Evolutionary conservation across 2,113 vertebrate species (phyloP), one percentile per base, ranked within the genome.

Genomic region (Amphiprion percula): DNA sequence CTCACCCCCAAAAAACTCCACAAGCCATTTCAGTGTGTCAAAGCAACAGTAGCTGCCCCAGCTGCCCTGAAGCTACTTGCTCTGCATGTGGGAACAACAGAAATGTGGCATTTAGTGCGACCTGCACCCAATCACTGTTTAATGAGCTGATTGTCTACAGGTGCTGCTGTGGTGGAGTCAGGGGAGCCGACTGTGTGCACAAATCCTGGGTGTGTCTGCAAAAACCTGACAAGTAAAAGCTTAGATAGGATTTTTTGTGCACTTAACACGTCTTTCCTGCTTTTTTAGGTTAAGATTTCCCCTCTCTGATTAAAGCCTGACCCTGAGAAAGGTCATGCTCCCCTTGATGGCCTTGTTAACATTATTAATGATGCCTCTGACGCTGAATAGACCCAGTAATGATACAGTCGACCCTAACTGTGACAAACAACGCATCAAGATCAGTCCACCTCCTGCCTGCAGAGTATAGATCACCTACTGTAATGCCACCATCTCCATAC

Each of bases 1-100:
- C 83, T 54, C 30, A 92, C 92, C 82, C 84, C 90, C 88, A 80
- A 92, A 81, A 7, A 91, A 86, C 73, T 76, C 90, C 90, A 87
- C 74, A 68, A 88, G 59, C 72, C 90, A 91, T 90, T 17, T 69
- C 74, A 60, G 14, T 66, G 21, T 39, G 44, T 76, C 62, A 58
- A 50, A 24, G 24, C n/a, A 49, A 11, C 67, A 79, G 61, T 2
- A 21, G 30, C 78, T 21, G 21, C 21, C 21, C 33, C 16, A 19
- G 14, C 39, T 41, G 7, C 14, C 8, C 49, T 30, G 37, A 71
- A 49, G 21, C 55, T 28, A 37, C 77, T 71, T 39, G 12, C 58
- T 77, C 47, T 60, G n/a, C 26, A 1, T 24, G 17, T 26, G 11
- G 5, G 1, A n/a, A 0, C 10, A 0, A 1, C 16, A 30, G 21